A percentile compares a stretch with the other conserved stretches of the same genome.
Conservation (phyloP, 1,140 invertebrate species). For the Apocrypta bakeri region DNA sequence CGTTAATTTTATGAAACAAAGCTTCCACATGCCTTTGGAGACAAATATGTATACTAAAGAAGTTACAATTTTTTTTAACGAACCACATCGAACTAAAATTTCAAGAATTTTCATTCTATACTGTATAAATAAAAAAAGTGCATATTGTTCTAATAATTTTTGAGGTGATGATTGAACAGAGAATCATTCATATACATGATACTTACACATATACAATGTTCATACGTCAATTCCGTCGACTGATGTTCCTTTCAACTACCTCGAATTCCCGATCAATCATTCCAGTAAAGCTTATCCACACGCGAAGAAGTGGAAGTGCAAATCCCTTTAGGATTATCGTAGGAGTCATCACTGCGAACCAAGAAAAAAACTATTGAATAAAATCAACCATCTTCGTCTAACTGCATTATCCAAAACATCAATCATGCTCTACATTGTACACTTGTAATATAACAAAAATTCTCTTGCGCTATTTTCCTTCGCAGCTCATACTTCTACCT, state of each 20-base stretch:
- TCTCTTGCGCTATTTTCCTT: neutral
- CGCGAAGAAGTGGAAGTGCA: neutral
- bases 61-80: too few relatives aligned
- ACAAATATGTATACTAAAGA: too few relatives aligned
- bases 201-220: neutral
- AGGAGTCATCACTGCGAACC: slow-evolving; percentile 5
- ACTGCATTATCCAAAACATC: neutral
- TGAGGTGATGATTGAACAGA: too few relatives aligned
- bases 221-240: neutral
- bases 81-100: too few relatives aligned
- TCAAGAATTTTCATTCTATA: too few relatives aligned
- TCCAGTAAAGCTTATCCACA: neutral
- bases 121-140: too few relatives aligned
- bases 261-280: slow-evolving; percentile 36
- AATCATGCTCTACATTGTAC: too few relatives aligned
- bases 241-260: neutral
- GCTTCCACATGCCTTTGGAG: too few relatives aligned
- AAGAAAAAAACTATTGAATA: neutral
- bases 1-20: too few relatives aligned
- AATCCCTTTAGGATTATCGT: neutral
- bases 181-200: too few relatives aligned
- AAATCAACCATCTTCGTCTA: neutral
- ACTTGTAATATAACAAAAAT: too few relatives aligned
- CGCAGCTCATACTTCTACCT: neutral
- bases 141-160: too few relatives aligned